A percentile compares a stretch with the other conserved stretches of the same genome.
Evolutionary conservation across 1,140 invertebrate genomes (phyloP).

Genomic region (Dendroctonus valens): DNA sequence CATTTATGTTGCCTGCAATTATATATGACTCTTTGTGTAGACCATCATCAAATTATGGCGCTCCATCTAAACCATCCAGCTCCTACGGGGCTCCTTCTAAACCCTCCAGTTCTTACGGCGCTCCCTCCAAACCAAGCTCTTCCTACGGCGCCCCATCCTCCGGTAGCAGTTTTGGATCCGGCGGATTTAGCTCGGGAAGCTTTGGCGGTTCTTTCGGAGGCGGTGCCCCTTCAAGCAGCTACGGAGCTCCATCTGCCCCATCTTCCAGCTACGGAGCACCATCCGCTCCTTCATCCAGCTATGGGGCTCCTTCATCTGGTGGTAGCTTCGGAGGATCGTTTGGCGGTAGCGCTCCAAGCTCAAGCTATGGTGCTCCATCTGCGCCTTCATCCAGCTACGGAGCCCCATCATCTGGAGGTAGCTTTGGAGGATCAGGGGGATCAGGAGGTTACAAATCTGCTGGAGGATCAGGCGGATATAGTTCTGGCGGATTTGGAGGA

Average conservation of each 20-base stretch:
- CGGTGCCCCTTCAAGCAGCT: conserved; percentile 33
- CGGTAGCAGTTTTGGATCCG: conserved; percentile 29
- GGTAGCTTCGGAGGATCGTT: conserved; percentile 43
- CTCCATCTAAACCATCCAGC: conserved; percentile 39
- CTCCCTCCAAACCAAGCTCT: conserved; percentile 43
- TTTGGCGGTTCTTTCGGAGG: conserved; percentile 32
- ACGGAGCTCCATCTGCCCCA: conserved; percentile 34
- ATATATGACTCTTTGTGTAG: background rate
- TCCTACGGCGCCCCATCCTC: conserved; percentile 51
- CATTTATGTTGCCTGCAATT: conserved; percentile 45
- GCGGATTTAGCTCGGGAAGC: conserved; percentile 50
- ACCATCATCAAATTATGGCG: conserved; percentile 40
- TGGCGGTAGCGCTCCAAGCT: conserved; percentile 10
- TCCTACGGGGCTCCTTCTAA: conserved; percentile 45
- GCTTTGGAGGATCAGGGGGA: conserved; percentile 30
- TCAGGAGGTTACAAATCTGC: conserved; percentile 28
- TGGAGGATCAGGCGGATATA: conserved; percentile 25
- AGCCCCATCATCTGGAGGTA: conserved; percentile 43
- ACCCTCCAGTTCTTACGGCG: conserved; percentile 52
- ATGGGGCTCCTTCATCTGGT: conserved; percentile 49
- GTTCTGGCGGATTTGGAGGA: conserved; percentile 21
- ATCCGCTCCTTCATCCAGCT: conserved; percentile 43
- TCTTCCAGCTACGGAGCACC: conserved; percentile 36
- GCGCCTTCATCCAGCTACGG: conserved; percentile 41
- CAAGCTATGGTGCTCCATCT: conserved; percentile 40